Conservation (phyloP, 2,797 vertebrate species). For the Okamejei kenojei region DNA sequence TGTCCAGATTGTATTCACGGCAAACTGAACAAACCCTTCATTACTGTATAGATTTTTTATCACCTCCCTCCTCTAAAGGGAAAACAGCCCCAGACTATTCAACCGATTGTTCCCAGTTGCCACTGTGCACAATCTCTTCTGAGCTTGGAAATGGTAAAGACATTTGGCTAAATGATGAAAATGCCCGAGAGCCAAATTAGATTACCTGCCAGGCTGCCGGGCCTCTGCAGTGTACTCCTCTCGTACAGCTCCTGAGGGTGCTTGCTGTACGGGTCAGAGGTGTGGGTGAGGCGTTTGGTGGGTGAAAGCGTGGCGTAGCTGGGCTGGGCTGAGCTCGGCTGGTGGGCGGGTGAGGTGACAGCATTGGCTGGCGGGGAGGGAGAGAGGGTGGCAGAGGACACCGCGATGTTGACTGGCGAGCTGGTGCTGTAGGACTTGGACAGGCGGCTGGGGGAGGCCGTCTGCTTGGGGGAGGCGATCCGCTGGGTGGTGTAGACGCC, state of each 20-base stretch:
- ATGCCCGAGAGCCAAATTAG: neutral
- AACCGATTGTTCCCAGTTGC: neutral
- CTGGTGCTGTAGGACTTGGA: slow-evolving; percentile 97
- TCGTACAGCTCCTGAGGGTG: slow-evolving; percentile 92
- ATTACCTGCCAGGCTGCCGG: slow-evolving; percentile 88
- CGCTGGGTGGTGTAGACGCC: slow-evolving; percentile 75
- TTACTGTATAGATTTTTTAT: neutral
- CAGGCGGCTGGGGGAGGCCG: slow-evolving; percentile 72
- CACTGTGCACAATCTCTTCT: neutral
- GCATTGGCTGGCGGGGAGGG: slow-evolving; percentile 79
- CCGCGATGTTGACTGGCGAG: slow-evolving; percentile 90
- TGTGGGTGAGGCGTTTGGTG: slow-evolving; percentile 88
- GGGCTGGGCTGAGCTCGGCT: slow-evolving; percentile 90
- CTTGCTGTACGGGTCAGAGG: slow-evolving; percentile 85
- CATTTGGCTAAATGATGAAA: neutral
- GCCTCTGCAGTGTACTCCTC: slow-evolving; percentile 88
- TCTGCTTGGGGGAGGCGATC: slow-evolving; percentile 83
- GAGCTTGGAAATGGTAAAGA: neutral
- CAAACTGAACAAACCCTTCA: neutral
- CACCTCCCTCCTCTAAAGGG: neutral
- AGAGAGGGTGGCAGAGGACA: slow-evolving; percentile 65
- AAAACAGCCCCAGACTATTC: neutral
- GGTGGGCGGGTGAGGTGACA: slow-evolving; percentile 80
- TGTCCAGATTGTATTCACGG: neutral
- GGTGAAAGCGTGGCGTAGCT: slow-evolving; percentile 95